These are phyloP conservation scores for Calcarius ornatus DNA, from an alignment of 2,113 vertebrate species.

Conservation along the genomic window DNA sequence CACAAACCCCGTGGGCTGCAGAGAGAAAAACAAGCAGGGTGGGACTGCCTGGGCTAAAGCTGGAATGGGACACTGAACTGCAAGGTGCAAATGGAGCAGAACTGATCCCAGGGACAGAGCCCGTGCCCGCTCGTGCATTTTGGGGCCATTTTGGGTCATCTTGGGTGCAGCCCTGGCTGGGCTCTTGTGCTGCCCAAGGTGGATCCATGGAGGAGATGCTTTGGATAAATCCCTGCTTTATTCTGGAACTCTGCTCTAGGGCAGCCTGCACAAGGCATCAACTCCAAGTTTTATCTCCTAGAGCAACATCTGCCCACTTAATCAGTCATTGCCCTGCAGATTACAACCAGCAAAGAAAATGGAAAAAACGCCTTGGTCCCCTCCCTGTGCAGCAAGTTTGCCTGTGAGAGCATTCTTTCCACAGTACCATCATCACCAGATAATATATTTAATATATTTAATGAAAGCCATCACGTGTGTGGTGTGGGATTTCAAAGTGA, in stretches of 20 bases:
- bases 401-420: slow-evolving; percentile 54
- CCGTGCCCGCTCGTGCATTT: too few species aligned
- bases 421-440: slow-evolving; percentile 50
- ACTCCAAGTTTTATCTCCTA: background rate
- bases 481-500: slow-evolving; percentile 40
- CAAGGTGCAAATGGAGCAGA: too few species aligned
- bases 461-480: slow-evolving; percentile 20
- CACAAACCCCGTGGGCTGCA: too few species aligned
- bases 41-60: too few species aligned
- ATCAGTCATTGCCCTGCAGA: background rate
- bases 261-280: background rate
- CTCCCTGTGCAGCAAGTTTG: background rate
- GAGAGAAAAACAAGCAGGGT: too few species aligned
- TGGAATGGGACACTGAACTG: too few species aligned
- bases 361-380: background rate
- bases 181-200: too few species aligned
- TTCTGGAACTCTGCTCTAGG: background rate
- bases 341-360: background rate
- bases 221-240: background rate
- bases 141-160: too few species aligned
- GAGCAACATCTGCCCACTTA: background rate
- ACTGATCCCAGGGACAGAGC: too few species aligned
- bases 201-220: too few species aligned
- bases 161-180: too few species aligned
- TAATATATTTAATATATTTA: slow-evolving; percentile 37